phyloP scores from a whole-genome alignment of 1,140 invertebrate genomes.

The Aphelinus certus region DNA sequence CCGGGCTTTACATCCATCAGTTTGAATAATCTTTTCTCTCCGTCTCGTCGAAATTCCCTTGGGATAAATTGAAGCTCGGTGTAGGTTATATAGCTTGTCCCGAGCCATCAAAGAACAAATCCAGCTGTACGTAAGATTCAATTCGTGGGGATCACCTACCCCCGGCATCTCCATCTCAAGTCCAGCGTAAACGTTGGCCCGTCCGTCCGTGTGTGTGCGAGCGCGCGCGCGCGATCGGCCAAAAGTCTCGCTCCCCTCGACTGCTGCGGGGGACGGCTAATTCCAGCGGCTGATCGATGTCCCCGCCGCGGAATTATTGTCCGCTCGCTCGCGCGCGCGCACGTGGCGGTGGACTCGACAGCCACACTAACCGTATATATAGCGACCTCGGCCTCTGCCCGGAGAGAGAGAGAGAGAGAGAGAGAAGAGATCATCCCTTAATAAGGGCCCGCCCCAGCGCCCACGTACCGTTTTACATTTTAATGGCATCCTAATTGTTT shows the following conservation, averaged over 20 bases:
- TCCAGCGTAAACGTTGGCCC: constrained; percentile 18
- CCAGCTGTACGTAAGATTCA: too few relatives aligned
- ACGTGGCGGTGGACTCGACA: background rate
- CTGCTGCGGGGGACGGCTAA: constrained; percentile 64
- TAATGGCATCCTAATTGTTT: constrained; percentile 40
- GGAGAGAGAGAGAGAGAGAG: too few relatives aligned
- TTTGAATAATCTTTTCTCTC: too few relatives aligned
- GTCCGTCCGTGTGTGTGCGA: constrained; percentile 40
- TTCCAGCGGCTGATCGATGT: constrained; percentile 64
- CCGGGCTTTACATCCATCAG: background rate
- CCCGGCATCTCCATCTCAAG: too few relatives aligned
- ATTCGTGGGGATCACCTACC: too few relatives aligned
- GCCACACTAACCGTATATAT: too few relatives aligned
- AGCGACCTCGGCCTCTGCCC: too few relatives aligned
- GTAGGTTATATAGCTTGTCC: too few relatives aligned
- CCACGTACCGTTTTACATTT: constrained; percentile 35
- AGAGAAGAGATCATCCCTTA: constrained; percentile 11
- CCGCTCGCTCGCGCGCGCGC: background rate
- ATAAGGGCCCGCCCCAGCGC: constrained; percentile 1
- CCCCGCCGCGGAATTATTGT: constrained; percentile 38
- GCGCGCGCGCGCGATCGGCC: constrained; percentile 45
- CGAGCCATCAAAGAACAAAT: too few relatives aligned
- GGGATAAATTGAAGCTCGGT: too few relatives aligned
- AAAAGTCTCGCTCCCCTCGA: constrained; percentile 20
- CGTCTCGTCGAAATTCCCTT: too few relatives aligned